Conservation (phyloP, 2,797 vertebrate genomes). For the Staurois parvus region DNA sequence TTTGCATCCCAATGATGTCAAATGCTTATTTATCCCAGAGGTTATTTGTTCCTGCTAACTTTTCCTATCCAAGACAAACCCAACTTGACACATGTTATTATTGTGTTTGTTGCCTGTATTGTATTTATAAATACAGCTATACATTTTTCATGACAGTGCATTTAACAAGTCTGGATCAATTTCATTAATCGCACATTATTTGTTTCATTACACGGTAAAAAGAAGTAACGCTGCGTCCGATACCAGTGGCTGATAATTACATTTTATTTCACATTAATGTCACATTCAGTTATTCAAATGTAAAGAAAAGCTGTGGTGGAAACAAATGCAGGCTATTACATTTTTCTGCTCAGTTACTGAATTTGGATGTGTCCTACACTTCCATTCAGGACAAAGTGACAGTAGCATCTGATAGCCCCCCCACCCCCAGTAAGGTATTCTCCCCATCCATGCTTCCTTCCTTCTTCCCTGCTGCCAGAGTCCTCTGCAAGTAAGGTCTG, state of each 20-base stretch:
- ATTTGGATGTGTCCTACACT: no score
- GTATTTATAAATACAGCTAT: conserved; percentile 18
- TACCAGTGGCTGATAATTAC: conserved; percentile 2
- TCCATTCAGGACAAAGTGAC: no score
- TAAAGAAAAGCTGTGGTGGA: not conserved
- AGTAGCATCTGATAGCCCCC: no score
- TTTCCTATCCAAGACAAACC: conserved; percentile 8
- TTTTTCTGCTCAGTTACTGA: no score
- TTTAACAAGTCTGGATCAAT: conserved; percentile 22
- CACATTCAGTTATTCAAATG: conserved; percentile 2
- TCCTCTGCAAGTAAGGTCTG: no score
- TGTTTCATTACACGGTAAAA: conserved; percentile 13
- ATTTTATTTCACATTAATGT: not conserved
- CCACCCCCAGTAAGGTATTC: no score
- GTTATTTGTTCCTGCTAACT: conserved; percentile 22
- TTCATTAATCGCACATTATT: conserved; percentile 14
- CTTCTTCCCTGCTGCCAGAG: no score
- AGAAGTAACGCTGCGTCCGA: not conserved
- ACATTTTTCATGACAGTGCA: not conserved
- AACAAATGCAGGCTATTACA: no score
- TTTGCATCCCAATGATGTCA: not conserved
- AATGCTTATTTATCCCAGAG: conserved; percentile 4
- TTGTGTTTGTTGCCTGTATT: not conserved
- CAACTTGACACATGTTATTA: conserved; percentile 25
- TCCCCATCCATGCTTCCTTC: no score